phyloP scores from a whole-genome alignment of 2,113 vertebrate species.

The Aplodontia rufa region DNA sequence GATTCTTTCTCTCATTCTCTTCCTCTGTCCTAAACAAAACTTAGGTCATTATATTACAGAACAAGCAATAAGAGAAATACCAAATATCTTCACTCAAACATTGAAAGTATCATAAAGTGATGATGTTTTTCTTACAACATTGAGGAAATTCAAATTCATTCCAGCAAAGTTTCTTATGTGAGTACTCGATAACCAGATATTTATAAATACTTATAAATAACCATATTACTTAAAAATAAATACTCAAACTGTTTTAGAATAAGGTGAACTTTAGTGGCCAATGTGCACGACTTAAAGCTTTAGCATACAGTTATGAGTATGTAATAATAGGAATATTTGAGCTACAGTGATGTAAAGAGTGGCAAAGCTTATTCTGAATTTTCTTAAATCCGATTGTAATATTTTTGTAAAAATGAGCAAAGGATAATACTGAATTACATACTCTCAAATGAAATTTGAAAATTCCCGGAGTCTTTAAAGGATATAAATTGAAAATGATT shows the following conservation, averaged over 20 bases:
- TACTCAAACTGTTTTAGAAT: background rate
- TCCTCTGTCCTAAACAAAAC: no score
- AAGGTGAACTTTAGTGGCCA: background rate
- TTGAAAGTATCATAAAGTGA: background rate
- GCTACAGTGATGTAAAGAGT: background rate
- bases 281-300: background rate
- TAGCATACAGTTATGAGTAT: background rate
- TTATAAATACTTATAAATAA: background rate
- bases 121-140: background rate
- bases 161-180: background rate
- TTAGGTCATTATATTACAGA: background rate
- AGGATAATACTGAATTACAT: background rate
- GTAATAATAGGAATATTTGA: conserved; percentile 32
- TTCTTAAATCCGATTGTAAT: background rate
- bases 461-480: background rate
- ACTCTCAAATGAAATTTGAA: background rate
- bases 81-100: conserved; percentile 21
- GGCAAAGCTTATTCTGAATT: background rate
- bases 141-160: background rate
- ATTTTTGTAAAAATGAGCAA: background rate
- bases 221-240: background rate
- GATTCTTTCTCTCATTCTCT: no score
- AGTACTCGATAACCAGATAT: background rate
- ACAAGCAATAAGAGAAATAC: background rate
- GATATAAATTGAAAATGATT: conserved; percentile 20